phyloP scores from a whole-genome alignment of 1,140 invertebrate species.

The Drosophila burlai region DNA sequence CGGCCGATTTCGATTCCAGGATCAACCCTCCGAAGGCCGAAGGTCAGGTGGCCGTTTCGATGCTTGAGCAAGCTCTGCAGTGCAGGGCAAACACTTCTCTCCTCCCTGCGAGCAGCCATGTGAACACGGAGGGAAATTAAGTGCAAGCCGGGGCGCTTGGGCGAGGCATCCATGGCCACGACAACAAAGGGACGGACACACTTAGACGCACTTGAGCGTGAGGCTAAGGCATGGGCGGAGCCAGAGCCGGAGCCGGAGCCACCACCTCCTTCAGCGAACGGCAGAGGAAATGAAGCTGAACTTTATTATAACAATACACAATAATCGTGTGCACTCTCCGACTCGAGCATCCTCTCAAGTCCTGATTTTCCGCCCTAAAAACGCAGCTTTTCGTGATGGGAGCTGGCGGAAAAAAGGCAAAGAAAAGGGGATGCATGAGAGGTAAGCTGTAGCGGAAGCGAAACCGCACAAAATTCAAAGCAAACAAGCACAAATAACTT shows the following conservation, averaged over 20 bases:
- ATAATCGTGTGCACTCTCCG: slow-evolving; percentile 55
- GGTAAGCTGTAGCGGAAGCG: slow-evolving; percentile 42
- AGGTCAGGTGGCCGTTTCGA: slow-evolving; percentile 48
- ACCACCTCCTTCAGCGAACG: slow-evolving; percentile 16
- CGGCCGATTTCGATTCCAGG: background rate
- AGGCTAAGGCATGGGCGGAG: background rate
- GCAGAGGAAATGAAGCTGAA: slow-evolving; percentile 75
- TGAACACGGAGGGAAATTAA: slow-evolving; percentile 69
- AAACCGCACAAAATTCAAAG: slow-evolving; percentile 18
- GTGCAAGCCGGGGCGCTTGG: slow-evolving; percentile 48
- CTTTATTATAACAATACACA: slow-evolving; percentile 79
- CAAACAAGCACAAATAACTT: slow-evolving; percentile 10
- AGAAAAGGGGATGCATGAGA: slow-evolving; percentile 29
- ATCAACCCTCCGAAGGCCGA: slow-evolving; percentile 12
- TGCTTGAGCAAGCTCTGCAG: slow-evolving; percentile 48
- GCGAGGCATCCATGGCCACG: slow-evolving; percentile 18
- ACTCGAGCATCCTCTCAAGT: slow-evolving; percentile 13
- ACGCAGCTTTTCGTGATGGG: slow-evolving; percentile 16
- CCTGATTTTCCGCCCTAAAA: slow-evolving; percentile 18
- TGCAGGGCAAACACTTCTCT: slow-evolving; percentile 69
- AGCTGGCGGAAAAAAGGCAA: slow-evolving; percentile 33
- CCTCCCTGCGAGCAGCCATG: slow-evolving; percentile 42
- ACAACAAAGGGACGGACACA: slow-evolving; percentile 66
- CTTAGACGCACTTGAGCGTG: slow-evolving; percentile 43
- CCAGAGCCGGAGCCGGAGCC: background rate